Conservation (phyloP, 2,113 vertebrate species). For the Brachypteracias leptosomus region DNA sequence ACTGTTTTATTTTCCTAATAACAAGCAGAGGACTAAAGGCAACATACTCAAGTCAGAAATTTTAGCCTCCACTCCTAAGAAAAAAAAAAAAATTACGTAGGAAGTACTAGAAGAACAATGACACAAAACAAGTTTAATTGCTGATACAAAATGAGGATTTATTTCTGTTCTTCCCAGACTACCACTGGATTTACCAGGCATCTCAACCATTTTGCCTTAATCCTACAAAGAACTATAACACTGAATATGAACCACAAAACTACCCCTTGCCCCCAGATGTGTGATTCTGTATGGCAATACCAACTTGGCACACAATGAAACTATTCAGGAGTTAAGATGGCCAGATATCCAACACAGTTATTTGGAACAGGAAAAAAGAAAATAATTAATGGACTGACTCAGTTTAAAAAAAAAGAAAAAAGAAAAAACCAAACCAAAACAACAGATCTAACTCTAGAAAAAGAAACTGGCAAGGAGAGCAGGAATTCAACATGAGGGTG, state of each 20-base stretch:
- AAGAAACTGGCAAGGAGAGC: neutral
- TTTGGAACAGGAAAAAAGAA: neutral
- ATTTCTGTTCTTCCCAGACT: neutral
- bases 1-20: neutral
- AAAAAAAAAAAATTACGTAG: neutral
- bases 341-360: neutral
- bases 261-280: neutral
- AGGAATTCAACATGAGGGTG: neutral
- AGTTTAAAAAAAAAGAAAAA: neutral
- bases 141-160: neutral
- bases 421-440: neutral
- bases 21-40: neutral
- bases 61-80: neutral
- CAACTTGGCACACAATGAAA: neutral
- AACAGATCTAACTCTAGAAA: neutral
- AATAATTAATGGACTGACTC: neutral
- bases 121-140: neutral
- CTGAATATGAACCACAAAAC: neutral
- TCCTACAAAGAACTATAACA: neutral
- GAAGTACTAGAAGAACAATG: neutral
- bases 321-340: neutral
- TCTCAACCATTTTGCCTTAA: neutral
- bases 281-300: neutral
- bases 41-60: neutral
- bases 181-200: neutral